Evolutionary conservation across 2,113 vertebrate species (phyloP), one percentile per base, ranked within the genome.

Genomic region (Cinclus mexicanus): DNA sequence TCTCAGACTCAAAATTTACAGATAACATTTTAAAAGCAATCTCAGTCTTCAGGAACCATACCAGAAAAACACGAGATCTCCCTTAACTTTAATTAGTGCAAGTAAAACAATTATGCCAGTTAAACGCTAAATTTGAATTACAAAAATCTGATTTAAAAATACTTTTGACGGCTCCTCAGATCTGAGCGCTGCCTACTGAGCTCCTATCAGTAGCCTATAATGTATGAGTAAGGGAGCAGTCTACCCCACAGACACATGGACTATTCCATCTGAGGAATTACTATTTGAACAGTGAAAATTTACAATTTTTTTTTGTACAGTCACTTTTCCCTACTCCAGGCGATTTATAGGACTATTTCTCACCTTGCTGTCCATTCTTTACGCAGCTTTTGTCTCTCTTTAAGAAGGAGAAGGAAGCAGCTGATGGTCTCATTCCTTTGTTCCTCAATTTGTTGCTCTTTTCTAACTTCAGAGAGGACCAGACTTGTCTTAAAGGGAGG

Each of bases 331-430:
- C 12, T 8, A 4, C 1, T 3, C 15, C 18, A 37, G 13, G 11
- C n/a, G 21, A 53, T 80, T 80, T 79, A 52, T 8, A 76, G 19
- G 7, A 75, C 3, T 42, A 39, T 71, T 31, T 94, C 98, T 98
- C 94, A 99, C 99, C 99, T 99, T 97, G 97, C 97, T 67, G 98
- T 98, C 99, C 99, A 99, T 57, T 99, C 99, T 94, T 98, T 98
- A 91, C 99, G 98, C 89, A 99, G 98, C 85, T 98, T 98, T 90
- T 99, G 99, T 87, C 99, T 98, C 72, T 99, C 98, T 12, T 96
- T 98, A 94, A 99, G 98, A n/a, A 97, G 93, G 9, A 98, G 96
- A 37, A 99, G 97, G 83, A 99, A 93, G 81, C 98, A 98, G 46
- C 97, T 97, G 59, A 99, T 95, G 89, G 98, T 98, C 83, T 98